Evolutionary conservation across 1,140 invertebrate genomes (phyloP).

Genomic region (Hestina assimilis): DNA sequence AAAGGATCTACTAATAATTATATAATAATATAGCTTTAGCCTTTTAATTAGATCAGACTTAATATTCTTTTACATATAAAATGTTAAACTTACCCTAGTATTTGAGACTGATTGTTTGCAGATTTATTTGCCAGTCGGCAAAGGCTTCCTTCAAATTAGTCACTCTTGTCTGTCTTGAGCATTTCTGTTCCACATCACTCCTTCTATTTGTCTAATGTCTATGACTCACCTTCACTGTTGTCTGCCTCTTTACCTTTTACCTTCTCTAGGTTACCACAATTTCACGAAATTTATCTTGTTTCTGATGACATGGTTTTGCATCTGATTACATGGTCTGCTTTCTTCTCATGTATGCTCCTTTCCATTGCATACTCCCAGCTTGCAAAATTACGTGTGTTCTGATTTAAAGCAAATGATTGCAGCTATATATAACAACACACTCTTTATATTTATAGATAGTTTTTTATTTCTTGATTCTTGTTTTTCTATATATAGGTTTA

Average conservation of each 20-base stretch:
- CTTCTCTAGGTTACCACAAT: constrained; percentile 29
- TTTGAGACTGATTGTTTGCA: background rate
- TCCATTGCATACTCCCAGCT: constrained; percentile 33
- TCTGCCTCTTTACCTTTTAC: constrained; percentile 32
- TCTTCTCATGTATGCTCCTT: constrained; percentile 34
- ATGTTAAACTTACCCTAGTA: too few relatives aligned
- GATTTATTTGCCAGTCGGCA: background rate
- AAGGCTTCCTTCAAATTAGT: background rate
- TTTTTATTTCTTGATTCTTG: too few relatives aligned
- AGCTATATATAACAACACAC: too few relatives aligned
- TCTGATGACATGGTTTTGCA: constrained; percentile 20
- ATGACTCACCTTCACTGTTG: constrained; percentile 31
- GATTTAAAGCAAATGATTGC: too few relatives aligned
- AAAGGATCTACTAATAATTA: too few relatives aligned
- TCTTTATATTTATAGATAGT: too few relatives aligned
- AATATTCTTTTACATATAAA: too few relatives aligned
- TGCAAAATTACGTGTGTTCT: too few relatives aligned
- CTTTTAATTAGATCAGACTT: too few relatives aligned
- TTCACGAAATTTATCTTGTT: constrained; percentile 13
- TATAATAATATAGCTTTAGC: too few relatives aligned
- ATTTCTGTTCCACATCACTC: constrained; percentile 21
- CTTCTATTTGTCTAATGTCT: constrained; percentile 29
- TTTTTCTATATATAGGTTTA: too few relatives aligned
- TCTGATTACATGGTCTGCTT: constrained; percentile 21
- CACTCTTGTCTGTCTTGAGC: constrained; percentile 10